Evolutionary conservation across 2,113 vertebrate species (phyloP).

Genomic region (Rhinoderma darwinii): DNA sequence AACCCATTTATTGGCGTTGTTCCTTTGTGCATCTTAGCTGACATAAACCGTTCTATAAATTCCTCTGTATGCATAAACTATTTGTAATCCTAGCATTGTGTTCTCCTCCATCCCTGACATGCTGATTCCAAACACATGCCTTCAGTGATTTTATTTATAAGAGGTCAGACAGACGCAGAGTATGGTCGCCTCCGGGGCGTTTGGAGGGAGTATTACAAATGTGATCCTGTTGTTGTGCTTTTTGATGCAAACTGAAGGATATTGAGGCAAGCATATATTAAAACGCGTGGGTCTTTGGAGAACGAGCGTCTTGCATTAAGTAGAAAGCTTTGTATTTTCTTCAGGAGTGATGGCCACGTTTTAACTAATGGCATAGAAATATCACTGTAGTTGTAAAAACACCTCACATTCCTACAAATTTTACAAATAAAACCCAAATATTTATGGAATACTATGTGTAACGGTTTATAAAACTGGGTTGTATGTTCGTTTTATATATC

Average conservation of each 20-base stretch:
- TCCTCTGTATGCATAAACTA: neutral
- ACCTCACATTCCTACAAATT: neutral
- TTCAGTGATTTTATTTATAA: neutral
- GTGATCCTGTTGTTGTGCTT: constrained; percentile 7
- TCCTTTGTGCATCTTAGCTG: neutral
- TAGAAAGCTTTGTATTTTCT: neutral
- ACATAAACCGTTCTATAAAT: neutral
- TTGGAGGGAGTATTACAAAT: neutral
- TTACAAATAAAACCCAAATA: neutral
- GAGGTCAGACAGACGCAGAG: constrained; percentile 5
- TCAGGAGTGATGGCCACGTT: neutral
- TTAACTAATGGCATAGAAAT: neutral
- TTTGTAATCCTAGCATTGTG: constrained; percentile 15
- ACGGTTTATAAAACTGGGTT: too few species aligned
- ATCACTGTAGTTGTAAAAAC: neutral
- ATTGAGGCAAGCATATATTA: neutral
- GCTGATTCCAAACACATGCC: neutral
- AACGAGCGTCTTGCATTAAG: neutral
- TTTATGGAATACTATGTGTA: too few species aligned
- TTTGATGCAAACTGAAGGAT: neutral
- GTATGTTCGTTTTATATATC: too few species aligned
- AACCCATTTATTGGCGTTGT: neutral
- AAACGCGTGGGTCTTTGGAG: neutral
- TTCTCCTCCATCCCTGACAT: neutral
- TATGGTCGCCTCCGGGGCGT: neutral